These are phyloP conservation scores for Parazoanthus swiftii DNA, from an alignment of 92 coral and sea anemone species.

Conservation along the genomic window DNA sequence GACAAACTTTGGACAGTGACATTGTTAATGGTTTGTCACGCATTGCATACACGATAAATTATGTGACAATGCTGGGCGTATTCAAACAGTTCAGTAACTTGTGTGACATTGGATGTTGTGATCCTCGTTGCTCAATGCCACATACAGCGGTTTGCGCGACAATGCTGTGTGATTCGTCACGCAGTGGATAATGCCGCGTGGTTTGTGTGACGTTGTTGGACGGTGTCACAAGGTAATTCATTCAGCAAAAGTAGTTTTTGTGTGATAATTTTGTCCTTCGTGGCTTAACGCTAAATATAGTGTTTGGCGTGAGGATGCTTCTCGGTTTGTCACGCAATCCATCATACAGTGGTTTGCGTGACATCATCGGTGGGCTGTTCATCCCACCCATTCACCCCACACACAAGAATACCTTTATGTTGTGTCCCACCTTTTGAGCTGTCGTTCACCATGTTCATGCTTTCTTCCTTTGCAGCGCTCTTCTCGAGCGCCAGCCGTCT, in stretches of 20 bases:
- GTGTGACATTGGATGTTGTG: not conserved
- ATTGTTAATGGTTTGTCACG: not conserved
- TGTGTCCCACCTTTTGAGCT: constrained; percentile 49
- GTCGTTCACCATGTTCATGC: constrained; percentile 37
- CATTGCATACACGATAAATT: not conserved
- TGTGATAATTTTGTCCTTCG: not conserved
- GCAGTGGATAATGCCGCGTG: constrained; percentile 12
- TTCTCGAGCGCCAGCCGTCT: constrained; percentile 45
- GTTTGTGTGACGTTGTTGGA: not conserved
- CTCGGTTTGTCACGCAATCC: constrained; percentile 13
- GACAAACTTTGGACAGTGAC: not conserved
- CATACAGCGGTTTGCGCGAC: constrained; percentile 16
- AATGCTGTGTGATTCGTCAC: constrained; percentile 9
- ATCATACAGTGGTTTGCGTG: constrained; percentile 74
- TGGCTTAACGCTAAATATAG: constrained; percentile 3
- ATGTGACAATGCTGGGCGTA: not conserved
- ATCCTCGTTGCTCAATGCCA: not conserved
- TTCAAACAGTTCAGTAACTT: not conserved
- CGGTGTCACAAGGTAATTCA: constrained; percentile 19
- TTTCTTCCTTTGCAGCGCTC: constrained; percentile 45
- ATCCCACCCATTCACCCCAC: constrained; percentile 74
- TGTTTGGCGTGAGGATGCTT: not conserved
- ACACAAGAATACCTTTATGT: constrained; percentile 65
- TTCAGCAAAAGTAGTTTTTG: not conserved
- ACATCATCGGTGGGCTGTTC: constrained; percentile 55